These are phyloP conservation scores for Acropora yongei DNA, from an alignment of 64 coral and sea anemone genomes.

Conservation along the genomic window DNA sequence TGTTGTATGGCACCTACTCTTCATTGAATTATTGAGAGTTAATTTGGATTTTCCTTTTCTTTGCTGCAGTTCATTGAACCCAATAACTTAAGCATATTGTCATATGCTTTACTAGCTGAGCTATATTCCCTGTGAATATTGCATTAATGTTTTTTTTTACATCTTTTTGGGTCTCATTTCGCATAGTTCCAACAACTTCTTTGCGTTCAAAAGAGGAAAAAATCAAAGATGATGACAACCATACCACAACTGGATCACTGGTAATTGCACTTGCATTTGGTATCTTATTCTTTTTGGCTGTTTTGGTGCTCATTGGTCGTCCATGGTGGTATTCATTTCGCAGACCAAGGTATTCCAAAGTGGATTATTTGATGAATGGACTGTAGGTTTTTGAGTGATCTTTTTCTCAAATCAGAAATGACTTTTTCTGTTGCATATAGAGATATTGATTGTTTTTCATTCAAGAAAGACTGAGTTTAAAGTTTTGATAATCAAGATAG, in stretches of 20 bases:
- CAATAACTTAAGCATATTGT: too few species aligned
- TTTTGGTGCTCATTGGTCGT: slow-evolving; percentile 74
- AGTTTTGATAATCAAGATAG: too few species aligned
- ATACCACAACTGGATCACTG: slow-evolving; percentile 75
- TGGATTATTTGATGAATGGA: slow-evolving; percentile 95
- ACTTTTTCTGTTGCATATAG: too few species aligned
- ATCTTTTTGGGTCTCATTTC: not conserved
- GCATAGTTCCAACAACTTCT: not conserved
- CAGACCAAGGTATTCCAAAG: slow-evolving; percentile 90
- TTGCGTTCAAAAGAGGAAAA: not conserved
- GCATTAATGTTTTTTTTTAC: not conserved
- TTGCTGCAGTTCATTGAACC: too few species aligned
- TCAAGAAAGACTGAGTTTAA: too few species aligned
- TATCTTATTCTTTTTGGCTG: slow-evolving; percentile 84
- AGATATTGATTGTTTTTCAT: too few species aligned
- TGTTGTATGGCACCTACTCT: too few species aligned
- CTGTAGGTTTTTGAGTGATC: not conserved
- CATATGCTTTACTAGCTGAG: too few species aligned
- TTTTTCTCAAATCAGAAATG: too few species aligned
- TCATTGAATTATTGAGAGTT: too few species aligned
- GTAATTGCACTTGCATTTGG: slow-evolving; percentile 90
- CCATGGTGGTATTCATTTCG: slow-evolving; percentile 87
- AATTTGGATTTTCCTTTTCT: too few species aligned
- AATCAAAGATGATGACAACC: slow-evolving; percentile 26
- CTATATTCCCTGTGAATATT: too few species aligned